Evolutionary conservation across 2,797 vertebrate species (phyloP).

Genomic region (Microchirus variegatus): DNA sequence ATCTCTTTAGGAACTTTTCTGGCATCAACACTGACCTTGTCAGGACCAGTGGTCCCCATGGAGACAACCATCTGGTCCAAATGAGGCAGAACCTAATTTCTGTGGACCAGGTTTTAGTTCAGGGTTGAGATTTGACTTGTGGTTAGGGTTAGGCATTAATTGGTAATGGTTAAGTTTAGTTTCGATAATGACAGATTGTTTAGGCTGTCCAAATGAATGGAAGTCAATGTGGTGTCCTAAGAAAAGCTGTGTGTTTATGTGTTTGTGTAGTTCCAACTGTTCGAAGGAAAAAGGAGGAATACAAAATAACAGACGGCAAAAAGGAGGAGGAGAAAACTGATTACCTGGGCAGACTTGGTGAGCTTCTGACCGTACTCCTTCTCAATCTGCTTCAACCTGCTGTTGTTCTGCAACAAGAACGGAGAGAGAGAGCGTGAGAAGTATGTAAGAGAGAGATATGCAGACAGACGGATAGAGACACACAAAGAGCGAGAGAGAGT

Average conservation of each 20-base stretch:
- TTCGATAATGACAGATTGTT: too few relatives aligned
- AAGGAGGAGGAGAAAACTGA: slow-evolving; percentile 50
- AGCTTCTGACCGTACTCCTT: slow-evolving; percentile 89
- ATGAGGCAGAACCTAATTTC: too few relatives aligned
- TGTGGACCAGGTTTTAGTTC: too few relatives aligned
- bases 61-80: too few relatives aligned
- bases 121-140: too few relatives aligned
- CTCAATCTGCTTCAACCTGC: slow-evolving; percentile 90
- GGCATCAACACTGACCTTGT: too few relatives aligned
- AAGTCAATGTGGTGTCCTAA: slow-evolving; percentile 5
- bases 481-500: slow-evolving; percentile 52
- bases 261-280: slow-evolving; percentile 23
- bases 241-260: not conserved
- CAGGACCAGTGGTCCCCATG: too few relatives aligned
- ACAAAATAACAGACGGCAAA: slow-evolving; percentile 34
- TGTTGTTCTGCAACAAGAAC: slow-evolving; percentile 86
- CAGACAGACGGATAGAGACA: slow-evolving; percentile 53
- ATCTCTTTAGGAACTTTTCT: not conserved
- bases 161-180: too few relatives aligned
- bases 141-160: too few relatives aligned
- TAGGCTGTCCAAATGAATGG: too few relatives aligned
- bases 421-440: slow-evolving; percentile 54
- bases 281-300: slow-evolving; percentile 42
- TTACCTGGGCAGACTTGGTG: slow-evolving; percentile 88
- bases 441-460: slow-evolving; percentile 63